phyloP scores from a whole-genome alignment of 2,888 invertebrate species.

The Trissolcus japonicus region DNA sequence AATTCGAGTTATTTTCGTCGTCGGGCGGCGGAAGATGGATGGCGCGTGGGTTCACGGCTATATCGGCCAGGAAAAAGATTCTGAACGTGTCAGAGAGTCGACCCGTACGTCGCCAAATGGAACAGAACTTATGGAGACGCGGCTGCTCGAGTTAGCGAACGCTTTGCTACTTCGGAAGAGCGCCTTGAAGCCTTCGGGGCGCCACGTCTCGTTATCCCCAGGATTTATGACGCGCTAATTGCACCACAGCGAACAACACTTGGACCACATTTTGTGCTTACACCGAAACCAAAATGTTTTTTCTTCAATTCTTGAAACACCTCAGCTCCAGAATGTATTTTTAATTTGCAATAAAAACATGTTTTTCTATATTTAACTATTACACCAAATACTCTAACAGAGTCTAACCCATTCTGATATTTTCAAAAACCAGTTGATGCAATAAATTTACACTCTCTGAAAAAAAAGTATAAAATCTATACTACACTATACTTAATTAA shows the following conservation, averaged over 20 bases:
- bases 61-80: slow-evolving; percentile 57
- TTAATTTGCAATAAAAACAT: too few species aligned
- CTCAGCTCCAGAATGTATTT: too few species aligned
- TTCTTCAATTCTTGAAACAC: too few species aligned
- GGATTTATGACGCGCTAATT: slow-evolving; percentile 75
- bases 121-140: slow-evolving; percentile 63
- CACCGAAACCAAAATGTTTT: slow-evolving; percentile 38
- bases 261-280: slow-evolving; percentile 56
- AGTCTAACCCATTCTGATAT: too few species aligned
- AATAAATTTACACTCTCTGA: too few species aligned
- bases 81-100: slow-evolving; percentile 31
- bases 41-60: slow-evolving; percentile 68
- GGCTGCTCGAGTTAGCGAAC: slow-evolving; percentile 63
- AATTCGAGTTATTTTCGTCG: slow-evolving; percentile 74
- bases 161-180: slow-evolving; percentile 60
- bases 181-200: slow-evolving; percentile 74
- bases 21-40: slow-evolving; percentile 70
- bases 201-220: slow-evolving; percentile 74
- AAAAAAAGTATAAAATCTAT: too few species aligned
- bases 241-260: slow-evolving; percentile 72
- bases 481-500: too few species aligned
- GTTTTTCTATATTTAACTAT: too few species aligned
- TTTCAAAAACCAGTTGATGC: too few species aligned
- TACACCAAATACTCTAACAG: too few species aligned
- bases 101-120: slow-evolving; percentile 58